Base-by-base conservation (phyloP, 2,113 vertebrate genomes). In the Atractosteus spatula region DNA sequence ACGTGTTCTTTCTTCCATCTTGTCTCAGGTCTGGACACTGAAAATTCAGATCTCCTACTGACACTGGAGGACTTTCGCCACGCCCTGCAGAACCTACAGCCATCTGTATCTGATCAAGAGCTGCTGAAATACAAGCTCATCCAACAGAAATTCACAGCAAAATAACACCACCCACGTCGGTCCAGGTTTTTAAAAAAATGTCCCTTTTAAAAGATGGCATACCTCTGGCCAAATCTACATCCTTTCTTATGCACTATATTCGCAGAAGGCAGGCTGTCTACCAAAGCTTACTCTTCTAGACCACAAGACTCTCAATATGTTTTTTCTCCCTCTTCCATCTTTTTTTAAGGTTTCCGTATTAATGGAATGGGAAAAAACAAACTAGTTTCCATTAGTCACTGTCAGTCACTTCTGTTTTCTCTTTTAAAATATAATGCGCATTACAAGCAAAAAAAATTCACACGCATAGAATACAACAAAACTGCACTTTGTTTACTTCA, bases 91-190 rank as follows among this genome's bases (percentile, higher is more conserved):
- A 82, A 72, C 70, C 83, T 97, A 70, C 88, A 85, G 72, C 93
- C 96, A 0, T 99, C 97, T 0, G 91, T 99, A 41, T 95, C 95
- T 0, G 90, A 95, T 41, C 83, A 91, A 71, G 95, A 99, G 69
- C 86, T 98, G 63, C 88, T 89, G 57, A 87, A 89, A 66, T 97
- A 97, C 89, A 89, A 80, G 75, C 72, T 83, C 66, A 87, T 96
- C 68, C 95, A 94, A 65, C 88, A 91, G 81, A 92, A 88, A 80
- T 91, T 96, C 69, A 75, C 79, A 0, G 80, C 85, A 77, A 89
- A 80, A 55, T 82, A 79, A 72, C 66, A 54, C 47, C n/a, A 69
- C 10, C 68, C 44, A 41, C 29, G 14, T 71, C 64, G 61, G 8
- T 8, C 41, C 55, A 65, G n/a, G 10, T 51, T 51, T 51, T 10